These are phyloP conservation scores for Schizopygopsis pylzovi DNA, from an alignment of 2,797 vertebrate genomes.

Conservation along the genomic window DNA sequence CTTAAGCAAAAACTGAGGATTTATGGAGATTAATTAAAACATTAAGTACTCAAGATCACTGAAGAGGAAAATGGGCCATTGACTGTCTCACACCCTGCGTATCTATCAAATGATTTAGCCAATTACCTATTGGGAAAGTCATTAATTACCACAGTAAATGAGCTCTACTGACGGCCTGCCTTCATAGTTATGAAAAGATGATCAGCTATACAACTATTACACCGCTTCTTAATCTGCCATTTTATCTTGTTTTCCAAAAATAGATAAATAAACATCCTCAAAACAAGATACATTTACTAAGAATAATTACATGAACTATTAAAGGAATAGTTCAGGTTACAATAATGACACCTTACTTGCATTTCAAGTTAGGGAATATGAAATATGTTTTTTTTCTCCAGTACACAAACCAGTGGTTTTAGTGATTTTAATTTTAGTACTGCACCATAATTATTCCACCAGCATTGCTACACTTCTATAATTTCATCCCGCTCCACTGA, in stretches of 20 bases:
- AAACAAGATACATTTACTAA: background rate
- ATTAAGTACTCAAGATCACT: background rate
- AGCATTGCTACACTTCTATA: constrained; percentile 7
- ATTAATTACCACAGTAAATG: background rate
- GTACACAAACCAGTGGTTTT: background rate
- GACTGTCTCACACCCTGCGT: background rate
- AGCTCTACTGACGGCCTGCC: background rate
- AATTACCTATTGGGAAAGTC: background rate
- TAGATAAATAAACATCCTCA: background rate
- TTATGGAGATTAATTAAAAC: constrained; percentile 1
- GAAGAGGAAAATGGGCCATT: constrained; percentile 15
- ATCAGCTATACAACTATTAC: background rate
- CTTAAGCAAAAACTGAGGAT: background rate
- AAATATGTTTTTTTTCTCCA: background rate
- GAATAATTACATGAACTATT: background rate
- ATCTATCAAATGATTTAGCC: constrained; percentile 1
- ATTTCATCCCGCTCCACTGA: background rate
- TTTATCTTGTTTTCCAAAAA: background rate
- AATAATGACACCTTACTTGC: no score
- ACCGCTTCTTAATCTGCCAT: background rate
- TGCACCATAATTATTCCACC: background rate
- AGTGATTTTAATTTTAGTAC: background rate
- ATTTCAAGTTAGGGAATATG: background rate
- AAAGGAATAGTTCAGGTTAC: no score
- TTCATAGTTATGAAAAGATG: background rate